Conservation (phyloP, 2,888 invertebrate species). For the Dexiosoma caninum region DNA sequence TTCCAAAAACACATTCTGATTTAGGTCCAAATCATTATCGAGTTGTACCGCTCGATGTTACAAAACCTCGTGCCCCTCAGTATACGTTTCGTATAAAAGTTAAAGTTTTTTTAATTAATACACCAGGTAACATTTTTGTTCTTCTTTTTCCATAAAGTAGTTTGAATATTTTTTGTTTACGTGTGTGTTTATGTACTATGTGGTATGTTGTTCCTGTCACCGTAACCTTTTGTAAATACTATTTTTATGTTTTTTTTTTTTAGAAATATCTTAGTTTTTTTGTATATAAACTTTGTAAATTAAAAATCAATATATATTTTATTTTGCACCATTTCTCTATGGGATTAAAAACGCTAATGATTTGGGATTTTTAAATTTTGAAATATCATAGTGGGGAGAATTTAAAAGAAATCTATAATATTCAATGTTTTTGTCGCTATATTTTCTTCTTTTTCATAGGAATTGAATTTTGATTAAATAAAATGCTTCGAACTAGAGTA, state of each 20-base stretch:
- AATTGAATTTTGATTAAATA: no score
- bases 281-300: conserved; percentile 47
- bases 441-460: no score
- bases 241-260: not conserved
- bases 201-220: not conserved
- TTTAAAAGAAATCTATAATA: no score
- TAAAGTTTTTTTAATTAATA: conserved; percentile 73
- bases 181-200: conserved; percentile 40
- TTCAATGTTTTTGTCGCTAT: no score
- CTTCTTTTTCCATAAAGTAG: not conserved
- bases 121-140: conserved; percentile 74
- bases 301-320: not conserved
- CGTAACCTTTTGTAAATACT: no score
- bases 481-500: no score
- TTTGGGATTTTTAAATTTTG: not conserved
- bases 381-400: not conserved
- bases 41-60: conserved; percentile 81
- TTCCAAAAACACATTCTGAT: conserved; percentile 36
- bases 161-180: not conserved
- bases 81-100: conserved; percentile 77
- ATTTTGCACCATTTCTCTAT: conserved; percentile 35
- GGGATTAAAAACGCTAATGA: not conserved
- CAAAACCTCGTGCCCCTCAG: conserved; percentile 76
- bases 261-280: conserved; percentile 22
- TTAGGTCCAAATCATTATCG: conserved; percentile 78